Percentiles rank a stretch among this genome's conserved stretches.
Evolutionary conservation across 2,797 vertebrate genomes (phyloP).

Genomic region (Oryzias sinensis): DNA sequence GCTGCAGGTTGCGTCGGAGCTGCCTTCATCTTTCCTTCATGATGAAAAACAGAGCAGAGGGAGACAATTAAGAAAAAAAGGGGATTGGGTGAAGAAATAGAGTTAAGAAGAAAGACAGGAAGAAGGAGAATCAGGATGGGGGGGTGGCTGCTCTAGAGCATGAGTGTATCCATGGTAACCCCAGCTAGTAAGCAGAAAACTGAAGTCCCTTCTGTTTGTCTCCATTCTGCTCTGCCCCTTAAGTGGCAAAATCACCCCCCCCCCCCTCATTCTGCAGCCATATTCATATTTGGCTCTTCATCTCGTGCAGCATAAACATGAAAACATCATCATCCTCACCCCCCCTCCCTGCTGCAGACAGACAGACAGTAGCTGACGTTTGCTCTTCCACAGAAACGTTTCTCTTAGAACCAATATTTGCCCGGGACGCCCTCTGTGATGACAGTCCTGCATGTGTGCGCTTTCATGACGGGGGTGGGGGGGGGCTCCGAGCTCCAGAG

Average conservation of each 20-base stretch:
- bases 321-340: no score
- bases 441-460: slow-evolving; percentile 36
- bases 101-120: background rate
- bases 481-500: slow-evolving; percentile 27
- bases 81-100: background rate
- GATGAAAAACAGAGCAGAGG: slow-evolving; percentile 52
- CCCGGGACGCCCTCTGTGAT: slow-evolving; percentile 36
- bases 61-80: slow-evolving; percentile 14
- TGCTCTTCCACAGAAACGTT: slow-evolving; percentile 47
- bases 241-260: slow-evolving; percentile 20
- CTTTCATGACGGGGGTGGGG: slow-evolving; percentile 22
- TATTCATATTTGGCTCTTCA: slow-evolving; percentile 21
- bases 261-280: background rate
- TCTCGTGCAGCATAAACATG: background rate
- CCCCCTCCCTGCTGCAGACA: background rate
- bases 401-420: slow-evolving; percentile 57
- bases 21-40: slow-evolving; percentile 59
- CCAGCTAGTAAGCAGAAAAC: slow-evolving; percentile 58
- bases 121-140: slow-evolving; percentile 2
- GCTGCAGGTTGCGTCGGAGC: slow-evolving; percentile 41
- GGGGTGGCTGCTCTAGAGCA: slow-evolving; percentile 71
- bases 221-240: slow-evolving; percentile 35
- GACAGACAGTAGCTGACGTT: slow-evolving; percentile 19
- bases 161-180: slow-evolving; percentile 87
- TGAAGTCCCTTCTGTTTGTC: slow-evolving; percentile 55